Conservation (phyloP, 2,797 vertebrate genomes). For the Helicolenus hilgendorfi region DNA sequence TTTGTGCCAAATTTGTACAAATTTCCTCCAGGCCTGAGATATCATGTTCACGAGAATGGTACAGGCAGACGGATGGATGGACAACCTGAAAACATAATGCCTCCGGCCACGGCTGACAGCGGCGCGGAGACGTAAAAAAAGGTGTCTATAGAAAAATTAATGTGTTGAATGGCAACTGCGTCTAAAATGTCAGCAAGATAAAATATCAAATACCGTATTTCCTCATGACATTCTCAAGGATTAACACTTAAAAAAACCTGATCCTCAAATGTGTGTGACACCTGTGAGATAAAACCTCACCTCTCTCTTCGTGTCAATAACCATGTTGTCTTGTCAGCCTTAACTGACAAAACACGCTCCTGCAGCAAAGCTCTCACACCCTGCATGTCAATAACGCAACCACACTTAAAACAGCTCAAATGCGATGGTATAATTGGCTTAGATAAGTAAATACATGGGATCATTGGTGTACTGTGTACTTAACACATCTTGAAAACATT, state of each 20-base stretch:
- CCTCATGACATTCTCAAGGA: not conserved
- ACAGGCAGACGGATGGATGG: too few species aligned
- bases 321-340: slow-evolving; percentile 4
- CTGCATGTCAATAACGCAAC: slow-evolving; percentile 55
- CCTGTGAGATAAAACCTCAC: not conserved
- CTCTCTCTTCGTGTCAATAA: slow-evolving; percentile 44
- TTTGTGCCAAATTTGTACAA: too few species aligned
- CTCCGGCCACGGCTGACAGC: not conserved
- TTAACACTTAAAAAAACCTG: slow-evolving; percentile 11
- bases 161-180: not conserved
- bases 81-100: not conserved
- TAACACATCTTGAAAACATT: not conserved
- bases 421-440: not conserved
- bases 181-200: slow-evolving; percentile 55
- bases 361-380: slow-evolving; percentile 41
- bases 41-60: too few species aligned
- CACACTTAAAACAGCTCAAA: not conserved
- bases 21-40: too few species aligned
- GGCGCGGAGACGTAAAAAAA: not conserved
- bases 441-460: slow-evolving; percentile 4
- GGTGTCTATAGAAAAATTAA: not conserved
- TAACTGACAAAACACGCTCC: slow-evolving; percentile 19
- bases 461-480: not conserved
- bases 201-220: slow-evolving; percentile 21
- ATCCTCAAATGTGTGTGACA: not conserved